Base-by-base conservation (phyloP, 2,113 vertebrate genomes). In the Monopterus albus region DNA sequence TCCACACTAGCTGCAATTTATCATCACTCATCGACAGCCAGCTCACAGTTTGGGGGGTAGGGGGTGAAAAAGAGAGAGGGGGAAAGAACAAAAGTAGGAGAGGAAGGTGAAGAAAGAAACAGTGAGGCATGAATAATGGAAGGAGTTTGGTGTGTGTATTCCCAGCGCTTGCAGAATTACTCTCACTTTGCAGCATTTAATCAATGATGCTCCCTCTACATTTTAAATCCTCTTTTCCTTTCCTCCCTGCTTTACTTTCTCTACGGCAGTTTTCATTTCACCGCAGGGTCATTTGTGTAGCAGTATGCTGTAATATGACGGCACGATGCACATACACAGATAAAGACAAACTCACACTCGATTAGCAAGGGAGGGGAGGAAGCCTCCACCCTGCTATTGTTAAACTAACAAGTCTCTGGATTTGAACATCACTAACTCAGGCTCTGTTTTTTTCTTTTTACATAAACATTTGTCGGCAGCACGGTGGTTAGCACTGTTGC, bases 161-260 rank as follows among this genome's bases (percentile, higher is more conserved):
- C 87, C 88, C 88, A 78, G 47, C 23, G 82, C 85, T 84, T 39
- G 10, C 75, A 78, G 86, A 93, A 91, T 90, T 89, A 90, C 87
- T 90, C 85, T 85, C 88, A 90, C 90, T 90, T 90, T 90, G 76
- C 86, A 89, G 88, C 89, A 87, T 92, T 93, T 92, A 92, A 92
- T 93, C 91, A 91, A 91, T 92, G 85, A 64, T 79, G 83, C 77
- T 85, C 60, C 73, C 63, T 64, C 62, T 87, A 86, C 85, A 85
- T 87, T 86, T 83, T 81, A 87, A 65, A 82, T 68, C 75, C 79
- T 78, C 49, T 64, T 75, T 35, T 72, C 51, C 55, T 46, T 28
- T n/a, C 50, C 65, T 45, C 69, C 65, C 60, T 71, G 49, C 40
- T 69, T 69, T 15, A n/a, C 77, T 68, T 45, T 71, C 69, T 38